Percentiles rank a stretch among this genome's conserved stretches.
Conservation (phyloP, 2,797 vertebrate species). For the Alcedo atthis region DNA sequence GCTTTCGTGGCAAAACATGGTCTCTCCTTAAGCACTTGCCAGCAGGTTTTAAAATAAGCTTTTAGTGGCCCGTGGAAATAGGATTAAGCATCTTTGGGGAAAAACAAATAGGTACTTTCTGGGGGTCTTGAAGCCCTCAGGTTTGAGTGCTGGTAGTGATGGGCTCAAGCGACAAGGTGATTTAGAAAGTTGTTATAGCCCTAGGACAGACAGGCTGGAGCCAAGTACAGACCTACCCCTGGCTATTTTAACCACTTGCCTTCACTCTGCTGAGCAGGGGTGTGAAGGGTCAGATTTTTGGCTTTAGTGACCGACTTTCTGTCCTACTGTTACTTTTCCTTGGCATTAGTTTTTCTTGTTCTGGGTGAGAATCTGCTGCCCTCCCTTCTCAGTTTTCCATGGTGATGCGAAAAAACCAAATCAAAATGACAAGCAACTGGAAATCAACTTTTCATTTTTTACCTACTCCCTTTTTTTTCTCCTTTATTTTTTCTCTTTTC, state of each 20-base stretch:
- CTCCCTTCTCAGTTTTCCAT: neutral
- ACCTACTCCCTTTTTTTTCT: neutral
- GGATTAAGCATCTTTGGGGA: neutral
- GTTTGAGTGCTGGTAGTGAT: neutral
- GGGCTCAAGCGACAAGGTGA: neutral
- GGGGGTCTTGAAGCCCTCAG: neutral
- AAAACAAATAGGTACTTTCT: neutral
- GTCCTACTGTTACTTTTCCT: neutral
- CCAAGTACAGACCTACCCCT: neutral
- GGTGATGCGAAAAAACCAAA: neutral
- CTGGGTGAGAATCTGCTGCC: neutral
- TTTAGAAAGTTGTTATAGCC: neutral
- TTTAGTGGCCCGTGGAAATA: neutral
- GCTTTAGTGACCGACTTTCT: neutral
- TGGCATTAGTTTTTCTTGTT: neutral
- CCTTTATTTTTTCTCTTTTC: too few species aligned
- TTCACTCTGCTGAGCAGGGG: neutral
- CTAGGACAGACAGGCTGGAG: neutral
- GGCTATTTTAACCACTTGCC: neutral
- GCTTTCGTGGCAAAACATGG: neutral
- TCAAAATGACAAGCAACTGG: neutral
- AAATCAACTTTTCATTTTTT: neutral
- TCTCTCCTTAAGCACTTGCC: neutral
- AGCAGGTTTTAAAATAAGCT: neutral
- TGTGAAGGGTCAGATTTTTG: neutral